Percentiles rank a stretch among this genome's conserved stretches.
Evolutionary conservation across 2,113 vertebrate species (phyloP).

Genomic region (Zosterops pallidus): DNA sequence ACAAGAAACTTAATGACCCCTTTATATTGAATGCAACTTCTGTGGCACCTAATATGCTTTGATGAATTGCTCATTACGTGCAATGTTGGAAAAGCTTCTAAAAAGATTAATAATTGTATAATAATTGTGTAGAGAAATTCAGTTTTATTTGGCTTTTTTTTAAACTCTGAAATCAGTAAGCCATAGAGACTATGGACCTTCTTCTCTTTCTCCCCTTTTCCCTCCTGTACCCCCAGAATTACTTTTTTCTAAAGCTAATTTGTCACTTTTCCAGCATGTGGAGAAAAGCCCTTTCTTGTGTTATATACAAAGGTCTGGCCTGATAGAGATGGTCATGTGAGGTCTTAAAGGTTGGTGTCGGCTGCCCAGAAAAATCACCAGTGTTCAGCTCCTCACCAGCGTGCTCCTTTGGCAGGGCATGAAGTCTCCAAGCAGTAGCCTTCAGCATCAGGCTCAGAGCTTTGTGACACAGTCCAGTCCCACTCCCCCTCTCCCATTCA

Average conservation of each 20-base stretch:
- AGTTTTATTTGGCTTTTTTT: constrained; percentile 20
- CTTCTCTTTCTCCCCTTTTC: not conserved
- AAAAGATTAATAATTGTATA: constrained; percentile 70
- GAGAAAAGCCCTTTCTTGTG: not conserved
- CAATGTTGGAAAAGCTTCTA: constrained; percentile 35
- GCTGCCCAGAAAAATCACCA: accelerated
- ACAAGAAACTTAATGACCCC: constrained; percentile 65
- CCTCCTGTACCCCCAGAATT: not conserved
- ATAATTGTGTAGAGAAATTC: constrained; percentile 48
- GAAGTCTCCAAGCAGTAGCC: not conserved
- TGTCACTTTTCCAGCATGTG: not conserved
- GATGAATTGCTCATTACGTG: constrained; percentile 72
- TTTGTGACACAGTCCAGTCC: not conserved
- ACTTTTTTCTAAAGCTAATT: not conserved
- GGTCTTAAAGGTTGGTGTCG: not conserved
- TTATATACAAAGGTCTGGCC: not conserved
- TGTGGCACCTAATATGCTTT: constrained; percentile 62
- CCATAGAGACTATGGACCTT: not conserved
- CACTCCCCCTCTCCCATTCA: not conserved
- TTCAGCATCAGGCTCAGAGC: not conserved
- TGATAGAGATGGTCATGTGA: not conserved
- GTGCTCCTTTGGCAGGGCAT: not conserved
- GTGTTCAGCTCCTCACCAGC: not conserved
- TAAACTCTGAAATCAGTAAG: not conserved
- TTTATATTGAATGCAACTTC: constrained; percentile 41